These are phyloP conservation scores for Ochropacha duplaris DNA, from an alignment of 2,888 invertebrate species.

Conservation along the genomic window DNA sequence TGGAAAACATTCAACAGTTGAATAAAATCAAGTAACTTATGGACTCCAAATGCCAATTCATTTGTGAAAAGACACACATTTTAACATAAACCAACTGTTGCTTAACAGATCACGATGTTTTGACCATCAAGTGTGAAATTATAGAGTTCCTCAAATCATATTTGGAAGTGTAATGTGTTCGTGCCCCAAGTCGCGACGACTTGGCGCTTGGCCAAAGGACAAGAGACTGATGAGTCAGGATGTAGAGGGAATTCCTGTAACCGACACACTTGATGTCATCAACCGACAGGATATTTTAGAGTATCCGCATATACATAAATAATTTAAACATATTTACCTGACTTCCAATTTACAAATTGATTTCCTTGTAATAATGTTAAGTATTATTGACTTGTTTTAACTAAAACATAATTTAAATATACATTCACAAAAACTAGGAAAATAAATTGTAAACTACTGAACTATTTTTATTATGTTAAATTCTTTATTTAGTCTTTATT, in stretches of 20 bases:
- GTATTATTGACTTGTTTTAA: too few relatives aligned
- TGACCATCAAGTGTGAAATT: neutral
- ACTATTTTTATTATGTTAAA: too few relatives aligned
- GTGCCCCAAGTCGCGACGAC: conserved; percentile 13
- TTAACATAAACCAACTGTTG: neutral
- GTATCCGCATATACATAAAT: neutral
- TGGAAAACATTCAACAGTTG: too few relatives aligned
- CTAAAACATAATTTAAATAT: too few relatives aligned
- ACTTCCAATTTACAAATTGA: neutral
- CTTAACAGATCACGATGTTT: neutral
- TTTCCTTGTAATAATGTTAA: neutral
- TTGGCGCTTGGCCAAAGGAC: conserved; percentile 33
- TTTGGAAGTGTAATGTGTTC: conserved; percentile 9
- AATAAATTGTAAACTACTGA: too few relatives aligned
- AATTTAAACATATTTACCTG: neutral
- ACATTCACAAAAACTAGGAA: too few relatives aligned
- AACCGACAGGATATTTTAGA: conserved; percentile 1
- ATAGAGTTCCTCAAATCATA: conserved; percentile 5
- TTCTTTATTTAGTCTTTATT: too few relatives aligned
- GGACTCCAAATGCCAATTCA: neutral
- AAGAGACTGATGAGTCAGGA: conserved; percentile 27
- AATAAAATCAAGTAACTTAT: neutral
- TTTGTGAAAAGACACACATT: neutral
- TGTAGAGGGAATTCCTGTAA: conserved; percentile 14
- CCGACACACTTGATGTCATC: conserved; percentile 8